A percentile compares a stretch with the other conserved stretches of the same genome.
These are phyloP conservation scores for Hyalella azteca DNA, from an alignment of 2,888 invertebrate genomes.

Conservation along the genomic window DNA sequence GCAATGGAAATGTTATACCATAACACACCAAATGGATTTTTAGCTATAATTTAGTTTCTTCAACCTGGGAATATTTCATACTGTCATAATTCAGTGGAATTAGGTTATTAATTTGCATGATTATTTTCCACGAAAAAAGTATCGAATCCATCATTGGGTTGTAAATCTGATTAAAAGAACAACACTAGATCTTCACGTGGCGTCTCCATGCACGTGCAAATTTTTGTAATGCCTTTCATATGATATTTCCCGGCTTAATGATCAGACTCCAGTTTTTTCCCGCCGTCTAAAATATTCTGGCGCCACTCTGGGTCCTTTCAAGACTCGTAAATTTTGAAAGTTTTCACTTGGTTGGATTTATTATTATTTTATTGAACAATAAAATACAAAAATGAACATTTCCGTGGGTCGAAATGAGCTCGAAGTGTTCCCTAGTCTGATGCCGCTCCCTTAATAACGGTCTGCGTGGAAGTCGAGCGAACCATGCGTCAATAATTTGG, in stretches of 20 bases:
- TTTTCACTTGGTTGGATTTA: conserved; percentile 18
- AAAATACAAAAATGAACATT: too few species aligned
- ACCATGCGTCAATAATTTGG: not conserved
- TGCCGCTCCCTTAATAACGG: not conserved
- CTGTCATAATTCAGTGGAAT: too few species aligned
- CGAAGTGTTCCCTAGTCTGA: not conserved
- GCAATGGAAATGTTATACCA: too few species aligned
- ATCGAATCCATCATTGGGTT: too few species aligned
- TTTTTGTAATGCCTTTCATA: not conserved
- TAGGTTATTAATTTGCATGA: too few species aligned
- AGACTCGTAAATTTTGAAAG: conserved; percentile 6
- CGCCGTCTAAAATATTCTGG: not conserved
- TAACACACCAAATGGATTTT: too few species aligned
- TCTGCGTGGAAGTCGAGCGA: not conserved
- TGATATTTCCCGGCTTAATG: not conserved
- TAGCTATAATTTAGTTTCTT: too few species aligned
- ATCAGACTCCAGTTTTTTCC: not conserved
- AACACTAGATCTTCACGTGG: too few species aligned
- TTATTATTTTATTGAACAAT: conserved; percentile 26
- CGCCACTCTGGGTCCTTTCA: not conserved
- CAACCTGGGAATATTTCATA: too few species aligned
- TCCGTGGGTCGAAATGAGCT: not conserved
- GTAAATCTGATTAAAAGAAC: too few species aligned
- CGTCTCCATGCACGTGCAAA: too few species aligned
- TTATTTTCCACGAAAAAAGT: too few species aligned